Base-by-base conservation (phyloP, 2,113 vertebrate genomes). In the Chaetops frenatus region DNA sequence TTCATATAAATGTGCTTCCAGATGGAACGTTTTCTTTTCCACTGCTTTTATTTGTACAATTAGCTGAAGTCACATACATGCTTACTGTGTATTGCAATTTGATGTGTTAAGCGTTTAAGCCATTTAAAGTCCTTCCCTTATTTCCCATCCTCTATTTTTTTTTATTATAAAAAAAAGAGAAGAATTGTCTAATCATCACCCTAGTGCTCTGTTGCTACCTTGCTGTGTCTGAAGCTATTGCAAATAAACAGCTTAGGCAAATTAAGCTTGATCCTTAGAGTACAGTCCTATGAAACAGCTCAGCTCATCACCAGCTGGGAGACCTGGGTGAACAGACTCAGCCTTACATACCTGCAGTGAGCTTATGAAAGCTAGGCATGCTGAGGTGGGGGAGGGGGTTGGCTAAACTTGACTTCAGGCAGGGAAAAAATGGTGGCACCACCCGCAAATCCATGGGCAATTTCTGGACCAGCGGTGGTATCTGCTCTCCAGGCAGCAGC, bases 301-400 rank as follows among this genome's bases (percentile, higher is more conserved):
- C 88, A 89, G 67, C 92, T 96, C 93, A 92, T 94, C 91, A 76
- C 84, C 91, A 94, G 90, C 89, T 92, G 93, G 91, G 91, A 93
- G 79, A 78, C 81, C 73, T 88, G 72, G 69, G 81, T 82, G 51
- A 13, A 40, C 40, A 54, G 73, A 81, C 51, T 74, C 70, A 48
- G 81, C 60, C 82, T 53, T 47, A 60, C 64, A 57, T 81, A 56
- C 66, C 87, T 92, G 28, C 93, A 53, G 88, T 84, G 92, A 80
- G 85, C 84, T 96, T 95, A 90, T 82, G 91, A 87, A 91, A 94
- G 74, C 84, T 86, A 73, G 74, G 36, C 82, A 10, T 72, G 83
- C 61, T 56, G 87, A 81, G 56, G 56, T n/a, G 71, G 82, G 53
- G 86, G 80, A 67, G 70, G 91, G 71, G 67, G 53, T 15, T 40